Base-by-base conservation (phyloP, 2,888 invertebrate genomes). In the Apomyelois bistriatella region DNA sequence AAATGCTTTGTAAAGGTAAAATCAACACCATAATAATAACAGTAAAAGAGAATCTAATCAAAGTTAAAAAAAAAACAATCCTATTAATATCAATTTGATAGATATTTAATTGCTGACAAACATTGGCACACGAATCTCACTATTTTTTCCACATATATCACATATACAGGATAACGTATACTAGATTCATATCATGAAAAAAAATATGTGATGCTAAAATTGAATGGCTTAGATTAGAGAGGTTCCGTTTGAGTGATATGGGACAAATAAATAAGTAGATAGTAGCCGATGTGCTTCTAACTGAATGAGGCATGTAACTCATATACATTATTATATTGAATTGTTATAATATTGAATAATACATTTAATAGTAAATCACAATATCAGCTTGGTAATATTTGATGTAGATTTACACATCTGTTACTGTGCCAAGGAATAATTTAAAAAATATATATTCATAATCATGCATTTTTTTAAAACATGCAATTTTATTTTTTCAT, bases 361-460 rank as follows among this genome's bases (percentile, higher is more conserved):
- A 52, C 58, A n/a, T 51, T 55, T 58, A 61, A 51, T 53, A 58
- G 58, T 64, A 62, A 65, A 63, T 58, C 59, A 59, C 48, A 49
- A 55, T 60, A 43, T 52, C 42, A 41, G 16, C n/a, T 47, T 28
- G 48, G 16, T 40, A 51, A 42, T 42, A 53, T 60, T 57, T 59
- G 60, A 68, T 78, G 84, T 85, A 87, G 86, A 87, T 85, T 87
- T 86, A 87, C 88, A 87, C 88, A 87, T 76, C 65, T 59, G 43
- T 76, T 69, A 56, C 56, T 64, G 62, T 73, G 70, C 66, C 68
- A 60, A 61, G 68, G 61, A 43, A 10, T 66, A 63, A 55, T 40
- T 53, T 47, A 56, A 56, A 52, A 51, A 53, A 52, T 30, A 43
- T 58, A 56, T 55, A 16, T 10, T 16, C 32, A 43, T 54, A 49